Base-by-base conservation (phyloP, 2,797 vertebrate genomes). In the Pantherophis alleghaniensis region DNA sequence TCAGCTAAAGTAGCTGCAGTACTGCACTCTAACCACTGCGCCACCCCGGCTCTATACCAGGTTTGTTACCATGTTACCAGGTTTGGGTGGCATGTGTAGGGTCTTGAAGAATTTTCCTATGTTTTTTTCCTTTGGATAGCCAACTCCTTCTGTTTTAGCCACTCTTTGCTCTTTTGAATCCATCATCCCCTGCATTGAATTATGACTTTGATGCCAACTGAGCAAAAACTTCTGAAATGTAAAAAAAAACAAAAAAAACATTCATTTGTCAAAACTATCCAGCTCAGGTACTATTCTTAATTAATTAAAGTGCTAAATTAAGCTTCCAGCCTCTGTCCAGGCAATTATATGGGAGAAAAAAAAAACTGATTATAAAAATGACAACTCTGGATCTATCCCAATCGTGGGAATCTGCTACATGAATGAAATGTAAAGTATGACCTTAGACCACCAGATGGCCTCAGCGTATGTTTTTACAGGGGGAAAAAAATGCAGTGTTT, bases 401-500 rank as follows among this genome's bases (percentile, higher is more conserved):
- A 47, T 83, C 37, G 0, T 42, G 9, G 37, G 20, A 22, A 47
- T 47, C 42, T 47, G 5, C 20, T 83, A 22, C 18, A 83, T 0
- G 9, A 7, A 22, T 57, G 56, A 55, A 93, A 93, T 56, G 32
- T 12, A 4, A 61, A 91, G 51, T 97, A 28, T 56, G 51, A 7
- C 0, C n/a, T 61, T 53, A 1, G n/a, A 37, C 97, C 98, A 98
- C 97, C 95, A 96, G 97, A 93, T 97, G 98, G 95, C 96, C 20
- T n/a, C 94, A 26, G 53, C 26, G 95, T 90, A 86, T 91, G 94
- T 51, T 96, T 94, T 22, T 89, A 7, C 1, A 7, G 6, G 53
- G 83, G 88, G 11, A 16, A 1, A 22, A n/a, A n/a, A 14, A 53
- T 53, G 6, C 51, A 57, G 0, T 79, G 86, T 91, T 83, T 24